These are phyloP conservation scores for Vireo griseus DNA, from an alignment of 2,797 vertebrate genomes.

Conservation along the genomic window DNA sequence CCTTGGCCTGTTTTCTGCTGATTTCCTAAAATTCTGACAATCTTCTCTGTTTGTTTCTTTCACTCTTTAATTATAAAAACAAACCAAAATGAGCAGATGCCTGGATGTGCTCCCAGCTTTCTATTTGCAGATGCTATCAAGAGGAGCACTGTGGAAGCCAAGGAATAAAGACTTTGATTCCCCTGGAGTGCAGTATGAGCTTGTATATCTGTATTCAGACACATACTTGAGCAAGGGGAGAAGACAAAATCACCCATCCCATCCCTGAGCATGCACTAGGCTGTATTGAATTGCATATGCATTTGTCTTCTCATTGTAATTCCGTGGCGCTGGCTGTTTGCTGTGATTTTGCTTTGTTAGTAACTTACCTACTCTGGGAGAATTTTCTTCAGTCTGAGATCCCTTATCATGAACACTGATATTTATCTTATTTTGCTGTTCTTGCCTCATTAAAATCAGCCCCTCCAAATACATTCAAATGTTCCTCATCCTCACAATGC, in stretches of 20 bases:
- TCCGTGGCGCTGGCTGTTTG: not conserved
- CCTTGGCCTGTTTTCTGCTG: not conserved
- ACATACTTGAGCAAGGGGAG: not conserved
- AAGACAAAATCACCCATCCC: not conserved
- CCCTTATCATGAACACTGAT: not conserved
- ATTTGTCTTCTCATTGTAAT: not conserved
- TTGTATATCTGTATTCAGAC: not conserved
- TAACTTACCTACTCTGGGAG: not conserved
- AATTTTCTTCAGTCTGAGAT: not conserved
- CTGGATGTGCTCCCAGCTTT: conserved; percentile 24
- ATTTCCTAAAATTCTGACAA: not conserved
- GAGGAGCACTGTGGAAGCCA: not conserved
- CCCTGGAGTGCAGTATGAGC: not conserved
- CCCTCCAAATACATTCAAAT: not conserved
- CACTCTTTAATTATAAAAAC: conserved; percentile 14
- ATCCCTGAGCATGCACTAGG: not conserved
- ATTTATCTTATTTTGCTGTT: not conserved
- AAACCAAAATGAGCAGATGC: conserved; percentile 11
- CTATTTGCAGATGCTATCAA: conserved; percentile 7
- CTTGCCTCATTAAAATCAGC: not conserved
- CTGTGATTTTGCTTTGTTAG: not conserved
- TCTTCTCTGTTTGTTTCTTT: conserved; percentile 22
- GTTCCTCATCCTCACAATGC: not conserved
- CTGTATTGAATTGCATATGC: not conserved
- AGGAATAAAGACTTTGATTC: not conserved